These are phyloP conservation scores for Cladopsammia gracilis DNA, from an alignment of 64 coral and sea anemone species.

Conservation along the genomic window DNA sequence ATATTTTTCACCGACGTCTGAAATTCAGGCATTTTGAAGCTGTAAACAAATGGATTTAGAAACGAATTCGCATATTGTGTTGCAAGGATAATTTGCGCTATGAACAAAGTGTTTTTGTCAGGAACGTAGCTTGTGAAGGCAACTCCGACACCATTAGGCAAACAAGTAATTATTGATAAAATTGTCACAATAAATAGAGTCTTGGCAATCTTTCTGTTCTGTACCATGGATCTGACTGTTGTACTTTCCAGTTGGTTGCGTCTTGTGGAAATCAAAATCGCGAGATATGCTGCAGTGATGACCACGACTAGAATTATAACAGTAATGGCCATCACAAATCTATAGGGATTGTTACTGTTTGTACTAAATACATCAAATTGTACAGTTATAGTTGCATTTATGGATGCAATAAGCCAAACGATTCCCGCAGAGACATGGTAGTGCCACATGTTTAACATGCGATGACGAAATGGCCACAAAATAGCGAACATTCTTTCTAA, in stretches of 20 bases:
- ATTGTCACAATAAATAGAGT: slow-evolving; percentile 11
- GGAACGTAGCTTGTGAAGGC: background rate
- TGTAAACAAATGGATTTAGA: slow-evolving; percentile 54
- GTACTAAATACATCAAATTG: background rate
- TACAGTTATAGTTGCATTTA: background rate
- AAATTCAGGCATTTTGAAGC: slow-evolving; percentile 40
- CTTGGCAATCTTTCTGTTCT: slow-evolving; percentile 10
- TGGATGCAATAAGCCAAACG: slow-evolving; percentile 12
- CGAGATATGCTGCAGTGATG: background rate
- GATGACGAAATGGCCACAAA: slow-evolving; percentile 12
- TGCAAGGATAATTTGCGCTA: background rate
- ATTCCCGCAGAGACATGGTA: slow-evolving; percentile 1
- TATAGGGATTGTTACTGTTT: background rate
- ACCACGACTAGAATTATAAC: background rate
- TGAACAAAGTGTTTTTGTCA: background rate
- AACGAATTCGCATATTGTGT: slow-evolving; percentile 46
- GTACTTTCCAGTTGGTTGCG: background rate
- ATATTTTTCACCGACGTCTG: background rate
- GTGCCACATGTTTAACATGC: background rate
- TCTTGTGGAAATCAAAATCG: slow-evolving; percentile 12
- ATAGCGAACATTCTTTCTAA: slow-evolving; percentile 23
- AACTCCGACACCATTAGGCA: background rate
- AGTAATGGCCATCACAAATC: background rate
- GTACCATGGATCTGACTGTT: background rate
- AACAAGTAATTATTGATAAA: slow-evolving; percentile 28